Conservation (phyloP, 2,797 vertebrate genomes). For the Cheirogaleus major region DNA sequence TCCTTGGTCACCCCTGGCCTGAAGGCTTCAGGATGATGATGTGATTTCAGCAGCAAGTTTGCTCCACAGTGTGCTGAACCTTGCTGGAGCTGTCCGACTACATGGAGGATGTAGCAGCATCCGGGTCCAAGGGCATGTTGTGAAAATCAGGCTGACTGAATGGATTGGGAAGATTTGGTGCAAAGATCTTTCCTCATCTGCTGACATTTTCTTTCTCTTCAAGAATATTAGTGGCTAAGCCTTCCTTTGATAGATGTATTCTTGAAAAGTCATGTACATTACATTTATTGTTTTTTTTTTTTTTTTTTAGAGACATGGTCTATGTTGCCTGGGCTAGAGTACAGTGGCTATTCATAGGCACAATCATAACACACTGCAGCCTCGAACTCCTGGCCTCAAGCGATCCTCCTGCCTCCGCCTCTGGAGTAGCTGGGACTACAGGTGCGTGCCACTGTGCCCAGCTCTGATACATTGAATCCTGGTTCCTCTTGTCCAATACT, state of each 20-base stretch:
- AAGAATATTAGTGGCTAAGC: neutral
- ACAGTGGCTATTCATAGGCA: neutral
- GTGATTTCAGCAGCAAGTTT: neutral
- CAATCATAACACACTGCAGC: neutral
- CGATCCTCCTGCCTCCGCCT: neutral
- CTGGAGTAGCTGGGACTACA: neutral
- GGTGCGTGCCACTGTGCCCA: neutral
- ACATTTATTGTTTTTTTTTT: neutral
- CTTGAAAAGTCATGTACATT: neutral
- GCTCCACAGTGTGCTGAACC: neutral
- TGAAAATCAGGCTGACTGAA: neutral
- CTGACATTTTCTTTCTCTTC: constrained; percentile 14
- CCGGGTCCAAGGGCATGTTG: no score
- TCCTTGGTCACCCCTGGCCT: neutral
- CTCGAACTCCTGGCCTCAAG: neutral
- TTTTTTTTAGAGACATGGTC: neutral
- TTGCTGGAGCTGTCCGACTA: neutral
- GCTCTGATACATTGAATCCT: neutral
- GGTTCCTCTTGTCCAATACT: neutral
- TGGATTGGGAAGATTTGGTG: neutral
- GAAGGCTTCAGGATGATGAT: neutral
- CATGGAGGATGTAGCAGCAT: neutral
- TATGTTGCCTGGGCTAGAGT: neutral
- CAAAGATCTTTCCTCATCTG: neutral
- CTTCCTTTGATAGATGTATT: neutral